phyloP scores from a whole-genome alignment of 2,113 vertebrate species.

The Pelecanus crispus region DNA sequence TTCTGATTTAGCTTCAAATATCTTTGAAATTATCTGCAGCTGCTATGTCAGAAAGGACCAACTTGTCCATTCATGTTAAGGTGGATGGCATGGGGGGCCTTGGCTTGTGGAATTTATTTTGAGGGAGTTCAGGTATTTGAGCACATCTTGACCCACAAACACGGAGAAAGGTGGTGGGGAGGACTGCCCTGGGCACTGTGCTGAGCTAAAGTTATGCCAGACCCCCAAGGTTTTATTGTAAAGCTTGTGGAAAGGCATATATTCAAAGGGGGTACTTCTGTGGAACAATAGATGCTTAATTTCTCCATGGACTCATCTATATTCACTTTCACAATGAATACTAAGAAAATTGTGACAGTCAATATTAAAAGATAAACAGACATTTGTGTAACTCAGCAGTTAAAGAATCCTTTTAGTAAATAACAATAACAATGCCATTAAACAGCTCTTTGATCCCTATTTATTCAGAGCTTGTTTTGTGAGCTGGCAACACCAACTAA shows the following conservation, averaged over 20 bases:
- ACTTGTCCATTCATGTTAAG: fast-evolving
- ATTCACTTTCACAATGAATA: background rate
- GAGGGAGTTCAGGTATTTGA: background rate
- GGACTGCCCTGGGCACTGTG: background rate
- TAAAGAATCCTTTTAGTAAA: background rate
- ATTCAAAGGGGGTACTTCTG: background rate
- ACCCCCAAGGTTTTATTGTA: background rate
- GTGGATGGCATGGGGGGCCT: fast-evolving
- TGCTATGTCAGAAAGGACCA: background rate
- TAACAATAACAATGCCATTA: background rate
- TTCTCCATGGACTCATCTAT: background rate
- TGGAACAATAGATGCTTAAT: background rate
- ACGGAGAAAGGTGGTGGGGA: fast-evolving
- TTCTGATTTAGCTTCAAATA: background rate
- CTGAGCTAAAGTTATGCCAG: background rate
- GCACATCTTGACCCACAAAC: background rate
- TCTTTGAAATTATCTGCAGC: background rate
- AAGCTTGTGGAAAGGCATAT: background rate
- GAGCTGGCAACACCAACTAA: background rate
- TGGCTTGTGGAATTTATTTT: background rate
- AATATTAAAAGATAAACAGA: background rate
- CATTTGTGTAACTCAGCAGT: background rate
- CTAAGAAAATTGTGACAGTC: background rate
- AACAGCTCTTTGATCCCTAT: background rate
- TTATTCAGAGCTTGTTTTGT: background rate